Evolutionary conservation across 2,113 vertebrate species (phyloP).

Genomic region (Oncorhynchus gorbuscha): DNA sequence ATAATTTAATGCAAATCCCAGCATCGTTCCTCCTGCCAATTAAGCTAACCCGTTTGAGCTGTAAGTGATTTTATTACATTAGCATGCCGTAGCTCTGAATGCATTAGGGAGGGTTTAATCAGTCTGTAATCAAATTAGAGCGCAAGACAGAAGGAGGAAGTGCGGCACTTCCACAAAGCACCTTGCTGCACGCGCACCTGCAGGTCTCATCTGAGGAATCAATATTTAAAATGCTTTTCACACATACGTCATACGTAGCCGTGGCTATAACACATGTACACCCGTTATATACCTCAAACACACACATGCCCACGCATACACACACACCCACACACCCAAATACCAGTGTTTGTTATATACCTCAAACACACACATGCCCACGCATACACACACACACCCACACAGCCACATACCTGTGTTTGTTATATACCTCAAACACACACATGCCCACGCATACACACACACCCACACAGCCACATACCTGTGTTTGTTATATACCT

Average conservation of each 20-base stretch:
- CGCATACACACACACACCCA: too few species aligned
- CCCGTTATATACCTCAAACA: not conserved
- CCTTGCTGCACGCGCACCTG: conserved; percentile 63
- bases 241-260: not conserved
- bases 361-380: not conserved
- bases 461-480: not conserved
- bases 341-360: not conserved
- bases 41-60: conserved; percentile 80
- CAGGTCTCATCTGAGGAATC: conserved; percentile 31
- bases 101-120: conserved; percentile 80
- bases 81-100: conserved; percentile 76
- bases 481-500: not conserved
- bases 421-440: not conserved
- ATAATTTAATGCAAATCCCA: conserved; percentile 80
- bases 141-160: conserved; percentile 71
- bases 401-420: not conserved
- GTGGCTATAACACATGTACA: too few species aligned
- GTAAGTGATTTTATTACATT: conserved; percentile 82
- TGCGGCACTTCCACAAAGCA: conserved; percentile 59
- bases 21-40: conserved; percentile 77
- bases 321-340: not conserved
- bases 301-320: too few species aligned
- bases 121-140: conserved; percentile 77
- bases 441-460: not conserved
- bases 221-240: conserved; percentile 15